Evolutionary conservation across 2,113 vertebrate genomes (phyloP).

Genomic region (Tachysurus fulvidraco): DNA sequence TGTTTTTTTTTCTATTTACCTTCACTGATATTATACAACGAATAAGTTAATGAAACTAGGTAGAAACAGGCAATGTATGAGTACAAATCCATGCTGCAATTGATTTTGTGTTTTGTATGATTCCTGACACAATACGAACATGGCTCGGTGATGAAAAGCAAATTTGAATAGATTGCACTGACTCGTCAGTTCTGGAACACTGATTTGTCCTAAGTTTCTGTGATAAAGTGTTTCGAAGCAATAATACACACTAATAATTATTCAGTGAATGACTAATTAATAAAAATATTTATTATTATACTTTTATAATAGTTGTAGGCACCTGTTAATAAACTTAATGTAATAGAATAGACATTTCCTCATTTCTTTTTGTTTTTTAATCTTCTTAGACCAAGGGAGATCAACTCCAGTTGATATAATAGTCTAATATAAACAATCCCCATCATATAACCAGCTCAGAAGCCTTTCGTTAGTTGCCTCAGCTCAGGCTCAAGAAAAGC

Average conservation of each 20-base stretch:
- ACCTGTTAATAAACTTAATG: neutral
- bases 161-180: neutral
- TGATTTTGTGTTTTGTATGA: neutral
- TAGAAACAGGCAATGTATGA: neutral
- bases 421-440: too few species aligned
- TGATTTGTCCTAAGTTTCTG: too few species aligned
- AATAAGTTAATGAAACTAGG: constrained; percentile 16
- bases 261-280: neutral
- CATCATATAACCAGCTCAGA: too few species aligned
- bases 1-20: constrained; percentile 11
- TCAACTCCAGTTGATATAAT: too few species aligned
- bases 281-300: neutral
- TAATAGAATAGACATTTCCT: neutral
- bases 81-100: neutral
- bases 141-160: neutral
- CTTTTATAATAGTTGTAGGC: neutral
- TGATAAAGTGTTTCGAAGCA: neutral
- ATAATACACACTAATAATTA: neutral
- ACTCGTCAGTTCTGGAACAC: too few species aligned
- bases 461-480: too few species aligned
- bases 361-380: neutral
- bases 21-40: constrained; percentile 13
- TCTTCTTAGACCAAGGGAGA: neutral
- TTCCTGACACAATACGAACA: neutral
- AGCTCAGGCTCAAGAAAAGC: neutral